Evolutionary conservation across 1,140 invertebrate genomes (phyloP).

Genomic region (Dendroctonus valens): DNA sequence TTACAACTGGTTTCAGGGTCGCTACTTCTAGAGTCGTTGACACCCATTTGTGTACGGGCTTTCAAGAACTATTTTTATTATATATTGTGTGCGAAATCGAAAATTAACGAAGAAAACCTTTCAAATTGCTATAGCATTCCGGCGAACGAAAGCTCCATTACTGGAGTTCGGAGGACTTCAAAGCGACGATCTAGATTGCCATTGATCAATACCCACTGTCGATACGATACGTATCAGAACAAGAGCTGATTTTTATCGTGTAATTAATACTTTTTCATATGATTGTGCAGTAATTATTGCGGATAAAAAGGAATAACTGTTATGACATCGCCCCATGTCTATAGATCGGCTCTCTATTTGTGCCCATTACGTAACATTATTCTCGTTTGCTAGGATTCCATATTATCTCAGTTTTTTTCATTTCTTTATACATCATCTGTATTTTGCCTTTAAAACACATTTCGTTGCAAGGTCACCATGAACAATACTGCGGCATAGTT

Average conservation of each 20-base stretch:
- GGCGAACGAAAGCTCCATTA: conserved; percentile 2
- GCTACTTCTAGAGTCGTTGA: conserved; percentile 6
- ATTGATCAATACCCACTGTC: not conserved
- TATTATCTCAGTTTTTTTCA: no score
- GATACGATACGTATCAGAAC: conserved; percentile 2
- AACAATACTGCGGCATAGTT: no score
- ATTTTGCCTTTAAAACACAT: no score
- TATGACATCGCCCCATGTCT: no score
- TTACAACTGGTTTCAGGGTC: not conserved
- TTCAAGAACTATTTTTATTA: not conserved
- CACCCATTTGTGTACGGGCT: not conserved
- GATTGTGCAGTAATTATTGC: conserved; percentile 7
- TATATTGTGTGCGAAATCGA: not conserved
- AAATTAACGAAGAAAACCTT: not conserved
- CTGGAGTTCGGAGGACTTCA: not conserved
- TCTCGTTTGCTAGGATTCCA: no score
- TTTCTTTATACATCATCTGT: no score
- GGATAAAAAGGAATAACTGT: not conserved
- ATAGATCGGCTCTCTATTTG: no score
- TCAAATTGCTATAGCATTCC: not conserved
- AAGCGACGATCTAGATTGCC: not conserved
- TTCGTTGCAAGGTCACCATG: no score
- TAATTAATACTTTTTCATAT: conserved; percentile 8
- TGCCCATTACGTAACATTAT: no score
- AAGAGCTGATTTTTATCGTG: conserved; percentile 1